phyloP scores from a whole-genome alignment of 2,888 invertebrate genomes.

The Toxonevra muliebris region DNA sequence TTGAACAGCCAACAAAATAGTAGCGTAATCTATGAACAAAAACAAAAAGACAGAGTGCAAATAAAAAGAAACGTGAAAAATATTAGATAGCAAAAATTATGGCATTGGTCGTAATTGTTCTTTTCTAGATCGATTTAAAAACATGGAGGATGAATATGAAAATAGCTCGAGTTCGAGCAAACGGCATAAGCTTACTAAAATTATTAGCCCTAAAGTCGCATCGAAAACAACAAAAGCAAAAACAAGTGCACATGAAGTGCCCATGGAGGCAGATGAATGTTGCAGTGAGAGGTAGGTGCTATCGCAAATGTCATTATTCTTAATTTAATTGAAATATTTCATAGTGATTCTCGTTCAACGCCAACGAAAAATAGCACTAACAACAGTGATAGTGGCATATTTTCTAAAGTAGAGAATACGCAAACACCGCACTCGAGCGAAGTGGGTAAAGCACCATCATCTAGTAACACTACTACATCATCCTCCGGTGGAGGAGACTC shows the following conservation, averaged over 20 bases:
- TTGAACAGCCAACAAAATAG: too few relatives aligned
- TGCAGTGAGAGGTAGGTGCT: conserved; percentile 25
- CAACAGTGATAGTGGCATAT: conserved; percentile 37
- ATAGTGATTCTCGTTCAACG: conserved; percentile 20
- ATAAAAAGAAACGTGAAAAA: too few relatives aligned
- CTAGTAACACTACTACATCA: background rate
- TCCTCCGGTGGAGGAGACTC: too few relatives aligned
- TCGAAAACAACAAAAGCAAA: background rate
- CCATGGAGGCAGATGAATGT: conserved; percentile 5
- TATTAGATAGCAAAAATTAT: too few relatives aligned
- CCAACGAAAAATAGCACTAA: conserved; percentile 27
- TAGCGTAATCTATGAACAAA: too few relatives aligned
- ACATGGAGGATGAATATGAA: too few relatives aligned
- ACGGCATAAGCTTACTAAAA: too few relatives aligned
- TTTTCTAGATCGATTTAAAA: too few relatives aligned
- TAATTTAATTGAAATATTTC: conserved; percentile 13
- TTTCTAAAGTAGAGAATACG: conserved; percentile 36
- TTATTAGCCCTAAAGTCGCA: too few relatives aligned
- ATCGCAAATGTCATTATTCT: background rate
- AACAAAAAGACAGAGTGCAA: too few relatives aligned
- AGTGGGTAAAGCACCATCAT: background rate
- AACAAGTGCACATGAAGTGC: background rate
- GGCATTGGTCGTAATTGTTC: too few relatives aligned
- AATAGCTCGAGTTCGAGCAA: too few relatives aligned
- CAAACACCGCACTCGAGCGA: background rate